Evolutionary conservation across 2,797 vertebrate species (phyloP).

Genomic region (Sylvilagus floridanus): DNA sequence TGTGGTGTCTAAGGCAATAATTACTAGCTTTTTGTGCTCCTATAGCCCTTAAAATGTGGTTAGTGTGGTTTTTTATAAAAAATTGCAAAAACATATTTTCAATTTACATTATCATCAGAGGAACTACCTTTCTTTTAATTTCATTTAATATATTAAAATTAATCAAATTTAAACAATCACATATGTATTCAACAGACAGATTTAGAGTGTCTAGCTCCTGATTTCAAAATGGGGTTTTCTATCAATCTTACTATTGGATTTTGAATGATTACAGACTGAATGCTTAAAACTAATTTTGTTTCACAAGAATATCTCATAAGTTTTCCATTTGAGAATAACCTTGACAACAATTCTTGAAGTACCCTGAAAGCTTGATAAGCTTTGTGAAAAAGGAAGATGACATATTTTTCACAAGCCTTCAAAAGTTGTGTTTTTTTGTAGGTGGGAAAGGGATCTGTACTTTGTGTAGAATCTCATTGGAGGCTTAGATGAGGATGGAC

Average conservation of each 20-base stretch:
- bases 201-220: not conserved
- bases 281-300: conserved; percentile 20
- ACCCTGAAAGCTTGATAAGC: not conserved
- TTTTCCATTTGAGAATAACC: not conserved
- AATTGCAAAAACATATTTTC: no score
- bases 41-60: not conserved
- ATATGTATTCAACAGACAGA: not conserved
- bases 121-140: not conserved
- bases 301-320: not conserved
- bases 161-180: conserved; percentile 27
- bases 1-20: not conserved
- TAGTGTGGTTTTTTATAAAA: not conserved
- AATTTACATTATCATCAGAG: no score
- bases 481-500: not conserved
- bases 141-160: not conserved
- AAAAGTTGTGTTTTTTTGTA: not conserved
- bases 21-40: not conserved
- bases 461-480: not conserved
- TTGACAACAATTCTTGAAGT: not conserved
- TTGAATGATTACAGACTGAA: not conserved
- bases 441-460: not conserved
- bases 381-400: not conserved
- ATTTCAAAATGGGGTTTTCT: not conserved
- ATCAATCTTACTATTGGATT: not conserved
- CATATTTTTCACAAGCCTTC: not conserved